Evolutionary conservation across 2,888 invertebrate genomes (phyloP).

Genomic region (Brachynemurus nebulosus): DNA sequence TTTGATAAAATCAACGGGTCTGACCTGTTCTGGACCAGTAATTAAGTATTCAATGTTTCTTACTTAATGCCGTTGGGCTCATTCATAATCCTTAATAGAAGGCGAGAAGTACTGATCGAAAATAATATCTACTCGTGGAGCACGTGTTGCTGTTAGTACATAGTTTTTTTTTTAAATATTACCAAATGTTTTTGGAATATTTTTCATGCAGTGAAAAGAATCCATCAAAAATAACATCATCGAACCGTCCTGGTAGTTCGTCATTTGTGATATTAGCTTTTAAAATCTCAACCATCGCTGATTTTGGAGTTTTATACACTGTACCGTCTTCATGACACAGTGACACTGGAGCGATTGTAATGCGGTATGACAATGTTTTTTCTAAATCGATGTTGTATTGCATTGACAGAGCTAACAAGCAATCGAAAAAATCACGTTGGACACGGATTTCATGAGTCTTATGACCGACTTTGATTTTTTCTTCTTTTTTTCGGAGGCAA

Average conservation of each 20-base stretch:
- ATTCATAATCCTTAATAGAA: slow-evolving; percentile 16
- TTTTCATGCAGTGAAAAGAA: slow-evolving; percentile 24
- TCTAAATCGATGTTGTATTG: slow-evolving; percentile 15
- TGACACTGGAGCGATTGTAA: slow-evolving; percentile 22
- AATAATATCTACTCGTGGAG: slow-evolving; percentile 17
- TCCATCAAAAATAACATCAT: slow-evolving; percentile 24
- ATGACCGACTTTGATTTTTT: slow-evolving; percentile 15
- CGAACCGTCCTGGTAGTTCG: slow-evolving; percentile 14
- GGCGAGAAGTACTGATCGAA: slow-evolving; percentile 3
- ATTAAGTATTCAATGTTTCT: slow-evolving; percentile 18
- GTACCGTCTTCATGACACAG: slow-evolving; percentile 22
- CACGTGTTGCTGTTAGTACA: slow-evolving; percentile 17
- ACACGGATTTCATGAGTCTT: slow-evolving; percentile 20
- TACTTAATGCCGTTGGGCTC: slow-evolving; percentile 15
- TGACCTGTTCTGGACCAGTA: slow-evolving; percentile 20
- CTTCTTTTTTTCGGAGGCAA: slow-evolving; percentile 16
- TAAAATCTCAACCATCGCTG: slow-evolving; percentile 18
- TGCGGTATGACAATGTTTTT: slow-evolving; percentile 21
- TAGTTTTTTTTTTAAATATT: slow-evolving; percentile 22
- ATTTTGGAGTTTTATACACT: slow-evolving; percentile 22
- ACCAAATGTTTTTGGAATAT: slow-evolving; percentile 23
- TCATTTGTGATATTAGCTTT: slow-evolving; percentile 14
- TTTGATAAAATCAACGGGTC: slow-evolving; percentile 19
- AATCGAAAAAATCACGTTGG: slow-evolving; percentile 14
- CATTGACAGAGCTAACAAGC: slow-evolving; percentile 17